Evolutionary conservation across 2,888 invertebrate species (phyloP), one percentile per base, ranked within the genome.

Genomic region (Leptinotarsa tumamoca): DNA sequence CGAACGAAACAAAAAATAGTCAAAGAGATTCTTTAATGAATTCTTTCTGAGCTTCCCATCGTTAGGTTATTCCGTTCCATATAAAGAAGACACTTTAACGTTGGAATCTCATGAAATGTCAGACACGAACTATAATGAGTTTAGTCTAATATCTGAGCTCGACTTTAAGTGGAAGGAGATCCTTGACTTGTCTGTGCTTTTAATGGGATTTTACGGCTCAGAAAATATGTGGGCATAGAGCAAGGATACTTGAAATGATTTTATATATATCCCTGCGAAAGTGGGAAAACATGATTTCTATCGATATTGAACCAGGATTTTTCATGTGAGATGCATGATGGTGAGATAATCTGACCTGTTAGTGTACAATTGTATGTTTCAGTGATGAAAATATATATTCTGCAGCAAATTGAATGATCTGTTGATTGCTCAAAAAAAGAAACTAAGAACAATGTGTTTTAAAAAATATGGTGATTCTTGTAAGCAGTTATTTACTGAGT

Each of bases 151-250:
- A 75, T 75, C 50, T 66, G 50, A 72, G 54, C 66, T 23, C 18
- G 50, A 69, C 75, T 67, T 63, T 33, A 72, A 69, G 75, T 72
- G 67, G 71, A 54, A 72, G 75, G 63, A 63, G 66, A 68, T 72
- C 69, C 69, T 66, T 69, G 33, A 72, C 61, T 72, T 63, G 72
- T 72, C 72, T 75, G 75, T 54, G 67, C 72, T 50, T 67, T 75
- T 75, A 72, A 75, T 75, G 69, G 69, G 72, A 72, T 75, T 75
- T 68, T 51, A 75, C 27, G 75, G 66, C 63, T 66, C 75, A 58
- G 56, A 68, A 72, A 75, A 66, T 68, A 72, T 66, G n/a, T 69
- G 54, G 43, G 72, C 72, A 68, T 56, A 68, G 67, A 72, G 66
- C 69, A 69, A 66, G 75, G 67, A 33, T 66, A 52, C 50, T 67